phyloP scores from a whole-genome alignment of 2,888 invertebrate species.

The Celastrina argiolus region DNA sequence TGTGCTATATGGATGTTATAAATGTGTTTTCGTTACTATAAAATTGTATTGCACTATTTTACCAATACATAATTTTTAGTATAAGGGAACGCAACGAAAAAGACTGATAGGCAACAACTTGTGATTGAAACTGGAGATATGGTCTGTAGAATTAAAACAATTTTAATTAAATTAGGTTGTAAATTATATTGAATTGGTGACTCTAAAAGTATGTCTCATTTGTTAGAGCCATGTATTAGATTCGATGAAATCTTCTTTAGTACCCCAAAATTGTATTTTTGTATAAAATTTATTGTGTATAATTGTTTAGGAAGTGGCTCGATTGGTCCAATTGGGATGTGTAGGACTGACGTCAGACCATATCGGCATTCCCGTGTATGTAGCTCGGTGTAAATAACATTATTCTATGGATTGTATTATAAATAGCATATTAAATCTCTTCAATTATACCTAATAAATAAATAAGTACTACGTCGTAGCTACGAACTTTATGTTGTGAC shows the following conservation, averaged over 20 bases:
- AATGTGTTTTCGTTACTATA: conserved; percentile 16
- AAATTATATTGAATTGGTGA: conserved; percentile 34
- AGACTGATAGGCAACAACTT: conserved; percentile 74
- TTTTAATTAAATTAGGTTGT: conserved; percentile 45
- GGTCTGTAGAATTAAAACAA: conserved; percentile 57
- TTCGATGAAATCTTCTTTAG: conserved; percentile 39
- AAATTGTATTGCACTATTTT: conserved; percentile 14
- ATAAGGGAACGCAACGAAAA: conserved; percentile 44
- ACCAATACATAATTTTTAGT: conserved; percentile 19
- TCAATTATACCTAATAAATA: conserved; percentile 24
- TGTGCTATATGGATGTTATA: conserved; percentile 21
- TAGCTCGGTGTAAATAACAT: conserved; percentile 15
- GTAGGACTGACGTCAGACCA: conserved; percentile 19
- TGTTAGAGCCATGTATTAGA: conserved; percentile 21
- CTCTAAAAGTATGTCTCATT: conserved; percentile 42
- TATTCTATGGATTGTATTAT: conserved; percentile 7
- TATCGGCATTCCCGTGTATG: conserved; percentile 25
- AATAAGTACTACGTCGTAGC: conserved; percentile 11
- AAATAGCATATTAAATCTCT: conserved; percentile 28
- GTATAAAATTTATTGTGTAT: conserved; percentile 68
- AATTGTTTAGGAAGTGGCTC: conserved; percentile 46
- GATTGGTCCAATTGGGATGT: conserved; percentile 43
- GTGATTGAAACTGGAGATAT: conserved; percentile 57
- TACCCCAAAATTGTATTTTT: conserved; percentile 68
- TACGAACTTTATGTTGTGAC: conserved; percentile 23